These are phyloP conservation scores for Mastigias papua DNA, from an alignment of 30 jellyfish, hydroid and myxozoan species.

Conservation along the genomic window DNA sequence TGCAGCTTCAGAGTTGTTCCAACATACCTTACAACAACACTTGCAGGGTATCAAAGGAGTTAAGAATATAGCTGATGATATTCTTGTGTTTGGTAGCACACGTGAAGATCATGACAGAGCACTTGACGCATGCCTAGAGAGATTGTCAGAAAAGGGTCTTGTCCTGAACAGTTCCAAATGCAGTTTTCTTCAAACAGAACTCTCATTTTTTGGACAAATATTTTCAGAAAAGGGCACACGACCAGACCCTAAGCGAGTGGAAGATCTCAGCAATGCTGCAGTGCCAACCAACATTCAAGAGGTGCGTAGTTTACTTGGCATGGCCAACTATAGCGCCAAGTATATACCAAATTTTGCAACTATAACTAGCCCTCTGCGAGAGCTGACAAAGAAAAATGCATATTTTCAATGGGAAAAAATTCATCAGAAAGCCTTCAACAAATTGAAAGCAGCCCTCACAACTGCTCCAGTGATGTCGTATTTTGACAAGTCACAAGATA, in stretches of 20 bases:
- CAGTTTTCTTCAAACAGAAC: slow-evolving; percentile 39
- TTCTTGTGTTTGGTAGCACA: slow-evolving; percentile 44
- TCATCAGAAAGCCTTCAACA: slow-evolving; percentile 23
- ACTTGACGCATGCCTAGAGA: slow-evolving; percentile 18
- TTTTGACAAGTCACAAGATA: slow-evolving; percentile 32
- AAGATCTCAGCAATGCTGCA: slow-evolving; percentile 18
- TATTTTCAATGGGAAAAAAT: slow-evolving; percentile 14
- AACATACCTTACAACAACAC: slow-evolving; percentile 22
- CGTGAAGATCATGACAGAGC: slow-evolving; percentile 65
- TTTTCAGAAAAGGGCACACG: slow-evolving; percentile 36
- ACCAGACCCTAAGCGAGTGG: slow-evolving; percentile 49
- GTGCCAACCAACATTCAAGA: slow-evolving; percentile 43
- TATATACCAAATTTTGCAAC: slow-evolving; percentile 36
- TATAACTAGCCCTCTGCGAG: slow-evolving; percentile 54
- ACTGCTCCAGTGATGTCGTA: slow-evolving; percentile 41
- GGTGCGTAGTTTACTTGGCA: slow-evolving; percentile 51
- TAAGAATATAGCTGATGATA: slow-evolving; percentile 49
- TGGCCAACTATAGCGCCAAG: slow-evolving; percentile 48
- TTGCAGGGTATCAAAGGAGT: slow-evolving; percentile 33
- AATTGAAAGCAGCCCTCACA: slow-evolving; percentile 33
- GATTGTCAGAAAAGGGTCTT: slow-evolving; percentile 29
- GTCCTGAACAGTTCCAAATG: slow-evolving; percentile 54
- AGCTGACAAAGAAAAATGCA: slow-evolving; percentile 39
- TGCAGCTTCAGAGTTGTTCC: slow-evolving; percentile 41
- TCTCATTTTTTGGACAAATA: slow-evolving; percentile 59